A percentile compares a stretch with the other conserved stretches of the same genome.
Evolutionary conservation across 2,113 vertebrate genomes (phyloP).

Genomic region (Phodopus roborovskii): DNA sequence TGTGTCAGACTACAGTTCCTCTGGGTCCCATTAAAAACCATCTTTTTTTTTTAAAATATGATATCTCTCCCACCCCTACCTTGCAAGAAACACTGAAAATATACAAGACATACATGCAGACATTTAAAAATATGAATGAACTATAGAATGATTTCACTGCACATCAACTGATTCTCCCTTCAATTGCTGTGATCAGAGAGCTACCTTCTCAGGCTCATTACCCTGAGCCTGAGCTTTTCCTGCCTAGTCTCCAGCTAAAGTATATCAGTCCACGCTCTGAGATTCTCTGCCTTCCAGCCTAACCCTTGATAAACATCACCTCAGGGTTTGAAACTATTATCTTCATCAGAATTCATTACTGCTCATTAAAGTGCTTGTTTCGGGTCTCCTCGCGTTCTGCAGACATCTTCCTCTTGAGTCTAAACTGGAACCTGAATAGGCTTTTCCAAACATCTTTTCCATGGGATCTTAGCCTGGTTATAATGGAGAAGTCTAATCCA

Average conservation of each 20-base stretch:
- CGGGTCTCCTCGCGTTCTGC: background rate
- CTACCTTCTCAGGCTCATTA: background rate
- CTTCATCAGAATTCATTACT: background rate
- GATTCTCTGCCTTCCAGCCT: background rate
- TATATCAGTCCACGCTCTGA: background rate
- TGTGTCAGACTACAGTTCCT: background rate
- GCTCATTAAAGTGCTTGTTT: background rate
- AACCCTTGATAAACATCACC: background rate
- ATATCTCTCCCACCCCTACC: background rate
- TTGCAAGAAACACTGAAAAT: background rate
- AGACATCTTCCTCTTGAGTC: background rate
- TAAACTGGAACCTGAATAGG: background rate
- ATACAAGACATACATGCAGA: background rate
- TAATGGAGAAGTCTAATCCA: background rate
- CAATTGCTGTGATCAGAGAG: background rate
- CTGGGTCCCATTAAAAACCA: background rate
- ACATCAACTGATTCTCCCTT: background rate
- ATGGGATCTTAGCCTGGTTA: background rate
- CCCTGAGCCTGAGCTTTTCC: background rate
- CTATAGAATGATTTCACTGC: background rate
- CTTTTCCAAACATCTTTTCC: background rate
- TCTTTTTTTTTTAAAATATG: background rate
- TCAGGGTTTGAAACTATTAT: background rate
- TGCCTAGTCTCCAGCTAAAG: background rate
- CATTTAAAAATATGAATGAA: background rate